A percentile compares a stretch with the other conserved stretches of the same genome.
Conservation (phyloP, 2,888 invertebrate species). For the Chironomus tentans region DNA sequence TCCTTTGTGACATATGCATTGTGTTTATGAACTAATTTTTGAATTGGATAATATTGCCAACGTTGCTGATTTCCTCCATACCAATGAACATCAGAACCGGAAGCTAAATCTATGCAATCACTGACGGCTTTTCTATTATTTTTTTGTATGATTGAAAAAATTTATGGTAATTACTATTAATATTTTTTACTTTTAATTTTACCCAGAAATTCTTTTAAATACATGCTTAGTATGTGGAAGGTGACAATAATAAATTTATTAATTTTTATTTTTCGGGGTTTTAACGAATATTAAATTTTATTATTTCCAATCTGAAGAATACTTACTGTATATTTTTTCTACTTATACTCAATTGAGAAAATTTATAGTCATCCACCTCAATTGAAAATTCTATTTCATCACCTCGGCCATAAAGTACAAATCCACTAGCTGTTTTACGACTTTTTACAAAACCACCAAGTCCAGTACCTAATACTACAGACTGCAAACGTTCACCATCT, state of each 20-base stretch:
- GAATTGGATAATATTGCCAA: constrained; percentile 54
- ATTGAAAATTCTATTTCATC: constrained; percentile 22
- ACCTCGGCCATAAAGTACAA: constrained; percentile 7
- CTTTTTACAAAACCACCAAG: neutral
- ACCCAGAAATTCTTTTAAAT: too few species aligned
- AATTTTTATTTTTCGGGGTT: too few species aligned
- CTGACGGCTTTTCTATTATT: neutral
- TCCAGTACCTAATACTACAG: constrained; percentile 12
- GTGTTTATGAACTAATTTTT: constrained; percentile 44
- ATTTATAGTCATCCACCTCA: neutral
- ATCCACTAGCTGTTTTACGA: neutral
- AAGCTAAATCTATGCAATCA: constrained; percentile 25
- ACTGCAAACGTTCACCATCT: constrained; percentile 9
- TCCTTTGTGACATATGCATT: constrained; percentile 52
- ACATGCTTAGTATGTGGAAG: too few species aligned
- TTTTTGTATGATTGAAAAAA: neutral
- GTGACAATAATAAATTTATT: too few species aligned
- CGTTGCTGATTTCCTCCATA: constrained; percentile 54
- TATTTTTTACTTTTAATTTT: too few species aligned
- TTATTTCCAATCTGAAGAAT: neutral
- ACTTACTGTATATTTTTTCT: neutral
- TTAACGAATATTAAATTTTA: too few species aligned
- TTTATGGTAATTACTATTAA: too few species aligned
- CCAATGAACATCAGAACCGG: constrained; percentile 44
- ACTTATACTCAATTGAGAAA: neutral